Base-by-base conservation (phyloP, 2,797 vertebrate species). In the Perodicticus potto region DNA sequence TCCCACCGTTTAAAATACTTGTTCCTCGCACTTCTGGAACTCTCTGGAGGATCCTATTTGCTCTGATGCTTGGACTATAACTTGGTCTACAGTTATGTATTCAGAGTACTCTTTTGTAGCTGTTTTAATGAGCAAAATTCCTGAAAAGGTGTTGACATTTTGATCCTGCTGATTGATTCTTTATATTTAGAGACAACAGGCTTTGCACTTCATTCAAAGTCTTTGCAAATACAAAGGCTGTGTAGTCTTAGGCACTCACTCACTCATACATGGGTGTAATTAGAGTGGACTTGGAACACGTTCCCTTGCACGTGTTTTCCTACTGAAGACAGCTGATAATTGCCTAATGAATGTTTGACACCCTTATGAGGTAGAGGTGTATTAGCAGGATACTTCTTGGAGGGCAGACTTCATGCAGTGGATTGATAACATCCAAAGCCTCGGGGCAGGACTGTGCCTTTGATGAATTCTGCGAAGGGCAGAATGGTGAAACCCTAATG, bases 61-160 rank as follows among this genome's bases (percentile, higher is more conserved):
- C 61, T 80, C 32, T 8, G 3, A 27, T 40, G 61, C 77, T 89
- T 78, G 45, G n/a, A 32, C 76, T 69, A 2, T 19, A 76, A 55
- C 23, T 93, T 78, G 53, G 49, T 57, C 76, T 77, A 53, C 9
- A 17, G 86, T 76, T 37, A 74, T 61, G 86, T 40, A 45, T 84
- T 82, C 49, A 32, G 11, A 49, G 7, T 59, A 61, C 61, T 83
- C n/a, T 55, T 94, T 76, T 86, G 74, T 25, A 89, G 87, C 25
- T 49, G 4, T 90, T 95, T 94, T 96, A 96, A 96, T 69, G 86
- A 95, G 73, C 74, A 85, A 88, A 97, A 96, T 80, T 45, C 84
- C 59, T 81, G 32, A 70, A 95, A 97, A 91, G 84, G 93, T 67
- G 96, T 55, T 96, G 96, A 96, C 94, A 88, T 95, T 97, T 97